Evolutionary conservation across 2,113 vertebrate species (phyloP), one percentile per base, ranked within the genome.

Genomic region (Salvelinus fontinalis): DNA sequence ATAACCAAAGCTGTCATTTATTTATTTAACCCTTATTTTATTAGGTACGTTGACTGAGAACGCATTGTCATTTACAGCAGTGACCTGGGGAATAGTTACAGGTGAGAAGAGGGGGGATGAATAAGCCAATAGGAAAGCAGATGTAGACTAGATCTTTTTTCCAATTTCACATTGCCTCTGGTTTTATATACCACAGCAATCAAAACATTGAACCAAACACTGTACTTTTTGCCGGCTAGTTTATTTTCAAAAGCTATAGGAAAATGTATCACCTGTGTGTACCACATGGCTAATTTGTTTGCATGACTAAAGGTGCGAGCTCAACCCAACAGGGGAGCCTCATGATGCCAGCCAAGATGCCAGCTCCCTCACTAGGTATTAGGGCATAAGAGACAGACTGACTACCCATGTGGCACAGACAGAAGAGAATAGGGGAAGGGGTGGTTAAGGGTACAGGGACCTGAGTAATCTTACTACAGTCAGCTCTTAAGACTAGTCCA

Each of bases 141-240:
- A 78, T 88, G 81, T 9, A 14, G 54, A 57, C 54, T 5, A 57
- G 24, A 22, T 22, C 20, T 60, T 60, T 75, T 82, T 83, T 81
- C 73, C 74, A 79, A 80, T 66, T 70, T 9, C 59, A 11, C 70
- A 0, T 1, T 79, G 83, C 80, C 79, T 57, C 51, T 57, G 84
- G 57, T 80, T 72, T 79, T 74, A 74, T 77, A 82, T 31, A 60
- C 81, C 76, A 71, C 73, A 8, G 85, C 84, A 86, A 80, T 70
- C 67, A 51, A 8, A 75, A 81, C 73, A 59, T 29, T 54, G 65
- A 69, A 54, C 49, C 49, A 83, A 77, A 75, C 76, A 22, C 57
- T 65, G 27, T 22, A 71, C 83, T 79, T 86, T 87, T 86, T 76
- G 72, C 86, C 83, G 78, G 87, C 78, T 16, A 1, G 64, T 60